These are phyloP conservation scores for Athene cunicularia DNA, from an alignment of 2,113 vertebrate genomes.

Conservation along the genomic window DNA sequence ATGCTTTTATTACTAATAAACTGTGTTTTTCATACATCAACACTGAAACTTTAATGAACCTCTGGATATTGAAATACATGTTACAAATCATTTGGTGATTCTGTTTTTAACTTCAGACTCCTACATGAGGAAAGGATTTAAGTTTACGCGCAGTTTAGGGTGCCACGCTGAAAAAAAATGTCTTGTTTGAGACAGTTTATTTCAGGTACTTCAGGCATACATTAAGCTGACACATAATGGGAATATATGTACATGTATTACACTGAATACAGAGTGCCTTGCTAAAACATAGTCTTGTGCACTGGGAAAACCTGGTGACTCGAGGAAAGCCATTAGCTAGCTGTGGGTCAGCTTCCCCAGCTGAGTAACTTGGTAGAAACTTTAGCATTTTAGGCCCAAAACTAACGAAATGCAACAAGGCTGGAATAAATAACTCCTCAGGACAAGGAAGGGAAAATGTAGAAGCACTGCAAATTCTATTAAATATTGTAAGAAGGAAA, in stretches of 20 bases:
- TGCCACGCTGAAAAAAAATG: not conserved
- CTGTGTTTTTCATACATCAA: not conserved
- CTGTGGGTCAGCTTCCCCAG: not conserved
- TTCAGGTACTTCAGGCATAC: not conserved
- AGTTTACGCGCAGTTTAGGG: not conserved
- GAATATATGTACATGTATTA: not conserved
- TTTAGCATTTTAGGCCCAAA: not conserved
- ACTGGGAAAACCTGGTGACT: not conserved
- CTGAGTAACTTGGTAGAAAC: not conserved
- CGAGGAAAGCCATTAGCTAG: not conserved
- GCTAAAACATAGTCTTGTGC: not conserved
- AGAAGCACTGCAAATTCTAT: not conserved
- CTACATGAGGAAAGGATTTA: not conserved
- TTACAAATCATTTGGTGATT: not conserved
- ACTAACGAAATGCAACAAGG: not conserved
- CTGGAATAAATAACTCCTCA: not conserved
- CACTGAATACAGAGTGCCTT: not conserved
- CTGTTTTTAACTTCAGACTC: not conserved
- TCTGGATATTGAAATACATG: not conserved
- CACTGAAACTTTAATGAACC: slow-evolving; percentile 24
- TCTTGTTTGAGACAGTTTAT: not conserved
- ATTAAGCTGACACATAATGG: not conserved
- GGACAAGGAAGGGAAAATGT: not conserved
- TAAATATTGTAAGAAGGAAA: not conserved
- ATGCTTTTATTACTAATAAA: slow-evolving; percentile 38